Evolutionary conservation across 1,140 invertebrate genomes (phyloP).

Genomic region (Epicauta chinensis): DNA sequence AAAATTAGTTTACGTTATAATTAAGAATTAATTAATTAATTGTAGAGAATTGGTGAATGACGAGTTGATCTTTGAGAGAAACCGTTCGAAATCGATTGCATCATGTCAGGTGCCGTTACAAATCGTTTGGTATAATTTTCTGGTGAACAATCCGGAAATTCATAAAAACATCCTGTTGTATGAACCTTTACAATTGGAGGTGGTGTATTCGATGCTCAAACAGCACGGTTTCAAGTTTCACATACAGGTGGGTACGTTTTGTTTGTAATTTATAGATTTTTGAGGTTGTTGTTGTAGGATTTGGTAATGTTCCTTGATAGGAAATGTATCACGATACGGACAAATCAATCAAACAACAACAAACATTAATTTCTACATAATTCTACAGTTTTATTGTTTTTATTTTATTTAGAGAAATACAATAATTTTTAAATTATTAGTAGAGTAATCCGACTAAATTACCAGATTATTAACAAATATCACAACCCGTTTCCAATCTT

Average conservation of each 20-base stretch:
- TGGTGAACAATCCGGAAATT: slow-evolving; percentile 43
- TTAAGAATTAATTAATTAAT: slow-evolving; percentile 20
- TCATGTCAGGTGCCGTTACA: slow-evolving; percentile 49
- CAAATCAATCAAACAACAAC: slow-evolving; percentile 28
- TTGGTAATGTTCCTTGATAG: slow-evolving; percentile 50
- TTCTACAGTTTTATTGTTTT: slow-evolving; percentile 11
- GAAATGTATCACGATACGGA: slow-evolving; percentile 52
- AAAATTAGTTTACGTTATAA: neutral
- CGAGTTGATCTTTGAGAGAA: slow-evolving; percentile 39
- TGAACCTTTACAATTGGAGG: slow-evolving; percentile 51
- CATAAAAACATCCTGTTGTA: slow-evolving; percentile 48
- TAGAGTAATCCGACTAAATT: slow-evolving; percentile 1
- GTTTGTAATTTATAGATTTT: slow-evolving; percentile 7
- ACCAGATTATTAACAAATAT: neutral
- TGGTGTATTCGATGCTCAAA: slow-evolving; percentile 47
- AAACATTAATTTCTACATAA: neutral
- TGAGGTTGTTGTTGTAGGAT: slow-evolving; percentile 50
- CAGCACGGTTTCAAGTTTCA: slow-evolving; percentile 48
- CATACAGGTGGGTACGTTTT: slow-evolving; percentile 44
- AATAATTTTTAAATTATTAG: neutral
- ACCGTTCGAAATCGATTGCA: slow-evolving; percentile 28
- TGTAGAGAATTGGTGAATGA: slow-evolving; percentile 42
- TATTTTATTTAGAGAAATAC: slow-evolving; percentile 5
- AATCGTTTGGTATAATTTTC: slow-evolving; percentile 52
- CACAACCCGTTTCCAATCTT: neutral